Conservation (phyloP, 2,888 invertebrate species). For the Metallyticus violacea region DNA sequence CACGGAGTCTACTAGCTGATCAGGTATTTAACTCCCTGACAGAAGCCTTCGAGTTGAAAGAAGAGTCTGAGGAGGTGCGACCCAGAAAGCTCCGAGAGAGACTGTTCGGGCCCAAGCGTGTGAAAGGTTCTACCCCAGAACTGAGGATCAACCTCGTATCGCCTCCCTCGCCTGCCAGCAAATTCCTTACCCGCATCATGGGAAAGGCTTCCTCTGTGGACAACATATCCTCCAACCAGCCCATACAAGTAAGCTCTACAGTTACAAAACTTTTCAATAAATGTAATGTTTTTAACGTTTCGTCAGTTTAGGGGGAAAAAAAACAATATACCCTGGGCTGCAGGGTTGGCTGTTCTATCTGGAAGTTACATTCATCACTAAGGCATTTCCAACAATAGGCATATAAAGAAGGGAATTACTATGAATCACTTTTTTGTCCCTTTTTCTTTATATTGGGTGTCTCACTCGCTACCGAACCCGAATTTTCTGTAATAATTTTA, state of each 20-base stretch:
- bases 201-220: constrained; percentile 52
- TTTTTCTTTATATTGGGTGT: no score
- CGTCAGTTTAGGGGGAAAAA: no score
- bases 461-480: no score
- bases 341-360: no score
- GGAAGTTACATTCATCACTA: no score
- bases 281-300: no score
- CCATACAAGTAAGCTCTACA: neutral
- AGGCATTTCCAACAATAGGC: no score
- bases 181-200: constrained; percentile 51
- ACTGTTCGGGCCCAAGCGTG: constrained; percentile 44
- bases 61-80: constrained; percentile 42
- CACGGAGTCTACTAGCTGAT: constrained; percentile 54
- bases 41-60: constrained; percentile 50
- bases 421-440: no score
- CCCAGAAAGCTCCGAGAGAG: constrained; percentile 49
- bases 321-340: no score
- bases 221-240: constrained; percentile 43
- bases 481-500: no score
- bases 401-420: no score
- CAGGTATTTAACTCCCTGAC: constrained; percentile 53
- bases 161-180: constrained; percentile 48
- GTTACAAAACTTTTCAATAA: neutral
- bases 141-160: constrained; percentile 43
- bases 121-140: constrained; percentile 38